phyloP scores from a whole-genome alignment of 2,888 invertebrate species.

The Rotaria socialis region DNA sequence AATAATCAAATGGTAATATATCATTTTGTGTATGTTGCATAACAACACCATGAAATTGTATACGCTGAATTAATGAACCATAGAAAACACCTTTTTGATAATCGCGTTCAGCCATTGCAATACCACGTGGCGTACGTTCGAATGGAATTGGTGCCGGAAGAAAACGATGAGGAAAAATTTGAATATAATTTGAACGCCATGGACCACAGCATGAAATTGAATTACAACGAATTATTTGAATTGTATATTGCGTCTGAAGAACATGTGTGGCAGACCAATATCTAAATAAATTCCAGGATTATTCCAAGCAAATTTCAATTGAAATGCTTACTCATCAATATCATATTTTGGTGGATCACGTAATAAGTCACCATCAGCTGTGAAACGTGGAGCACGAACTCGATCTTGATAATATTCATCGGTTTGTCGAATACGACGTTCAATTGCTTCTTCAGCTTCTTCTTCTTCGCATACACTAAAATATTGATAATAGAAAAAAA shows the following conservation, averaged over 20 bases:
- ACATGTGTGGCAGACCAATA: slow-evolving; percentile 34
- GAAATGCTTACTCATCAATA: slow-evolving; percentile 15
- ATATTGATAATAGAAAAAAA: neutral
- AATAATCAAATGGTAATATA: slow-evolving; percentile 36
- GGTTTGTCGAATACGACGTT: neutral
- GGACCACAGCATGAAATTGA: neutral
- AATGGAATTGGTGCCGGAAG: slow-evolving; percentile 12
- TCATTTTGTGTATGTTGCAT: slow-evolving; percentile 30
- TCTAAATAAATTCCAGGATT: neutral
- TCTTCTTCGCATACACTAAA: slow-evolving; percentile 24
- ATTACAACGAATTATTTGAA: slow-evolving; percentile 29
- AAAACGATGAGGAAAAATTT: slow-evolving; percentile 34
- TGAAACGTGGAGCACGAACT: neutral
- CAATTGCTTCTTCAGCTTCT: slow-evolving; percentile 2
- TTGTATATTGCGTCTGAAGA: slow-evolving; percentile 17
- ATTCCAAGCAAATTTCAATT: too few species aligned
- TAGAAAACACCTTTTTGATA: slow-evolving; percentile 5
- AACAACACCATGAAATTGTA: slow-evolving; percentile 35
- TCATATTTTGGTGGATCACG: neutral
- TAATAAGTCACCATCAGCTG: neutral
- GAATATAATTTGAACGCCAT: slow-evolving; percentile 34
- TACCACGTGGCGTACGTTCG: slow-evolving; percentile 30
- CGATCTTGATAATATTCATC: slow-evolving; percentile 35
- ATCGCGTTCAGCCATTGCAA: slow-evolving; percentile 19
- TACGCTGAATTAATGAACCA: slow-evolving; percentile 34